Percentiles rank a stretch among this genome's conserved stretches.
These are phyloP conservation scores for Acanthosepion esculentum DNA, from an alignment of 2,888 invertebrate species.

Conservation along the genomic window DNA sequence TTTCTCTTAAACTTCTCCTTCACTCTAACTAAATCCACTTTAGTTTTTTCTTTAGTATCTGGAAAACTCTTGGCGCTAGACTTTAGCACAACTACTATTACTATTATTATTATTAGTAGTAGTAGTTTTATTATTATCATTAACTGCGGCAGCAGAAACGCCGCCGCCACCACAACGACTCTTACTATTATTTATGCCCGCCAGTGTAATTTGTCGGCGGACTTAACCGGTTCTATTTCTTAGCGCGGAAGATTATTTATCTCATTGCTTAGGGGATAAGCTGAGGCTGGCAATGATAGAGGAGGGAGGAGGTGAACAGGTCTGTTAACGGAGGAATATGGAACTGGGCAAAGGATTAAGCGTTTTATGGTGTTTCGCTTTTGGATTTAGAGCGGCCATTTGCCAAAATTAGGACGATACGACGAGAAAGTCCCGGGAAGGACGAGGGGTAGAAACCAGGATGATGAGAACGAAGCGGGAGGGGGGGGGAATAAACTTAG, in stretches of 20 bases:
- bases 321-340: background rate
- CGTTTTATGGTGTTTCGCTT: background rate
- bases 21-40: no score
- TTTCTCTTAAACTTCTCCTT: no score
- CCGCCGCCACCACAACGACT: background rate
- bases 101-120: no score
- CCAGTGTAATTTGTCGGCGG: conserved; percentile 11
- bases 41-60: no score
- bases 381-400: conserved; percentile 33
- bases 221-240: conserved; percentile 21
- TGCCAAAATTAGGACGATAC: conserved; percentile 33
- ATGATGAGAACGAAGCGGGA: background rate
- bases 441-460: background rate
- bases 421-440: background rate
- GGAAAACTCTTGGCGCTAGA: no score
- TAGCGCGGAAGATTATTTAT: conserved; percentile 18
- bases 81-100: no score
- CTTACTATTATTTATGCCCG: background rate
- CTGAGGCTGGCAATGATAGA: background rate
- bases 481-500: background rate
- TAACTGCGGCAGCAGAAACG: background rate
- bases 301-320: background rate
- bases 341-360: background rate
- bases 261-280: conserved; percentile 5
- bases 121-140: background rate